A percentile compares a stretch with the other conserved stretches of the same genome.
Evolutionary conservation across 2,888 invertebrate species (phyloP).

Genomic region (Pyrocoelia pectoralis): DNA sequence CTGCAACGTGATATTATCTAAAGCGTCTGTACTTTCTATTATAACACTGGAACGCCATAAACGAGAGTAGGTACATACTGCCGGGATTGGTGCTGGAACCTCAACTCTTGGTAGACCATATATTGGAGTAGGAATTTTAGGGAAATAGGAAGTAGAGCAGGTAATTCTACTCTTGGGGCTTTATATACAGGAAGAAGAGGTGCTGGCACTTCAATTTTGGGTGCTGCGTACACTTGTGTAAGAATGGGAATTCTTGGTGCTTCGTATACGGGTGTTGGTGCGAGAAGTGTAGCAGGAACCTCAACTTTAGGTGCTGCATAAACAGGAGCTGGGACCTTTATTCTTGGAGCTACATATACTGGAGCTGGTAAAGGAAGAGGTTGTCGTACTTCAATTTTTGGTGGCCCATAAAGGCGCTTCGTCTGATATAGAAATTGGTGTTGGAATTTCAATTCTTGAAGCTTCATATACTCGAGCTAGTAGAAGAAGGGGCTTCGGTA

Average conservation of each 20-base stretch:
- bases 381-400: not conserved
- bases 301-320: conserved; percentile 1
- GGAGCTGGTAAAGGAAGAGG: not conserved
- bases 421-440: not conserved
- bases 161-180: no score
- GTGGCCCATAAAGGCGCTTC: conserved; percentile 8
- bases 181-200: no score
- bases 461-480: not conserved
- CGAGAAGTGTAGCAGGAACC: not conserved
- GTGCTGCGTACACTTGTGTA: not conserved
- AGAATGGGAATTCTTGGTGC: not conserved
- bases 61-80: no score
- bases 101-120: no score
- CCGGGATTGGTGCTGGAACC: no score
- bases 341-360: not conserved
- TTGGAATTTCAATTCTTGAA: not conserved
- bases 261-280: not conserved
- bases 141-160: no score
- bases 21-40: no score
- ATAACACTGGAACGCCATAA: no score
- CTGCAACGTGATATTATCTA: no score
- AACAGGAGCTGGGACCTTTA: not conserved
- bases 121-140: no score
- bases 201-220: no score
- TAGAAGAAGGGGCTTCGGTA: not conserved